Base-by-base conservation (phyloP, 2,888 invertebrate species). In the Pegoplata infirma region DNA sequence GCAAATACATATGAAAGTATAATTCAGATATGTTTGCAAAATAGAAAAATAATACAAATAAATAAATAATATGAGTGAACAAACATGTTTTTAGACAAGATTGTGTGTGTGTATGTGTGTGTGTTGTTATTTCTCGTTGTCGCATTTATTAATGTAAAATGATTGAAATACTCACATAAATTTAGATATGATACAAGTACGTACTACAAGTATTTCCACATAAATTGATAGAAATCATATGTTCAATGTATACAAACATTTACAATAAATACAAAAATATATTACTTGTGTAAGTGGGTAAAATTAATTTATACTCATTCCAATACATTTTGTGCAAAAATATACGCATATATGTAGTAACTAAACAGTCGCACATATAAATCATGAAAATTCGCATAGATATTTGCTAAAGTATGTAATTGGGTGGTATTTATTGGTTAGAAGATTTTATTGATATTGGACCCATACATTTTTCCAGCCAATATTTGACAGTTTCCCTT, bases 71-170 rank as follows among this genome's bases (percentile, higher is more conserved):
- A n/a, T n/a, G n/a, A n/a, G n/a, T n/a, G n/a, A n/a, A 17, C 19
- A 47, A 47, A 47, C 21, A 47, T 23, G 21, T 23, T 51, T 51
- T 51, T 1, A 25, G 3, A 51, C 23, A 23, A 23, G 23, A 21
- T 51, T 51, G 51, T n/a, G 21, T 23, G n/a, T n/a, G n/a, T n/a
- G n/a, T n/a, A n/a, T n/a, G n/a, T n/a, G n/a, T 25, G 25, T 14
- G 47, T n/a, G 28, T 44, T 32, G 5, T 2, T 28, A 7, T 17
- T 47, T 66, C n/a, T n/a, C 6, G 59, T 69, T 63, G 55, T 63
- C 63, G 28, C 56, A 72, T 72, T 72, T 67, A 72, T 77, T 72
- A 61, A 76, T 72, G 59, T 61, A 44, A 67, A 72, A 71, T 36
- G 66, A 72, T 61, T 55, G 66, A 77, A 72, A 77, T 72, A 56